Conservation (phyloP, 2,888 invertebrate genomes). For the Quadroppia sp. region DNA sequence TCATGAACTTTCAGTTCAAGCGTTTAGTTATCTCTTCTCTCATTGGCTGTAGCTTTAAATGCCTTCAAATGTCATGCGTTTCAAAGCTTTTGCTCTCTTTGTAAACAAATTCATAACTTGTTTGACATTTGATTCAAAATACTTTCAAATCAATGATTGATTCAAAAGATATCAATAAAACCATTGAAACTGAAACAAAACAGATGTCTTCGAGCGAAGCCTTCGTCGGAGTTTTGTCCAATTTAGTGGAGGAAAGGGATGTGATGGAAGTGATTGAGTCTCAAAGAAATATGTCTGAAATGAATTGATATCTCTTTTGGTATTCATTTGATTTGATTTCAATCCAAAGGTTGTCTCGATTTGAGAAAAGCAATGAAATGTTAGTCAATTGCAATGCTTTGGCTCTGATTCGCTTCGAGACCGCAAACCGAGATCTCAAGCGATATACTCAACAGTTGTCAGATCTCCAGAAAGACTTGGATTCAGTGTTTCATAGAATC, state of each 20-base stretch:
- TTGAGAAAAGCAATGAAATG: conserved; percentile 99
- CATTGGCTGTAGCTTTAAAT: background rate
- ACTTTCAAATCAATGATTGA: background rate
- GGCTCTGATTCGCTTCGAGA: conserved; percentile 79
- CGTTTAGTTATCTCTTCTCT: background rate
- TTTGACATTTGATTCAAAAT: background rate
- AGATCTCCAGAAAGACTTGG: conserved; percentile 91
- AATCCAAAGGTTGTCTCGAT: conserved; percentile 75
- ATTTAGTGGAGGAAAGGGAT: conserved; percentile 84
- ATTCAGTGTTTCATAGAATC: conserved; percentile 88
- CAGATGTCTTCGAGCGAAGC: conserved; percentile 60
- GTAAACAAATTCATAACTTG: conserved; percentile 5
- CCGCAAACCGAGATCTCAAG: conserved; percentile 80
- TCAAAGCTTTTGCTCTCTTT: background rate
- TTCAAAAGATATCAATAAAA: background rate
- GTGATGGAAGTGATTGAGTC: conserved; percentile 82
- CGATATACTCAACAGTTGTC: conserved; percentile 77
- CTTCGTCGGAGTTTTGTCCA: conserved; percentile 84
- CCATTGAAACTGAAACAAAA: background rate
- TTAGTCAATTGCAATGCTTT: conserved; percentile 90
- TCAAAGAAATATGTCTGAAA: conserved; percentile 80
- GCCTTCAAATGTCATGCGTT: background rate
- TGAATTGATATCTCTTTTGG: background rate
- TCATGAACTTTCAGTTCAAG: background rate
- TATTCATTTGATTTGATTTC: conserved; percentile 40